A percentile compares a stretch with the other conserved stretches of the same genome.
Evolutionary conservation across 2,888 invertebrate species (phyloP).

Genomic region (Glyphotaelius pellucidus): DNA sequence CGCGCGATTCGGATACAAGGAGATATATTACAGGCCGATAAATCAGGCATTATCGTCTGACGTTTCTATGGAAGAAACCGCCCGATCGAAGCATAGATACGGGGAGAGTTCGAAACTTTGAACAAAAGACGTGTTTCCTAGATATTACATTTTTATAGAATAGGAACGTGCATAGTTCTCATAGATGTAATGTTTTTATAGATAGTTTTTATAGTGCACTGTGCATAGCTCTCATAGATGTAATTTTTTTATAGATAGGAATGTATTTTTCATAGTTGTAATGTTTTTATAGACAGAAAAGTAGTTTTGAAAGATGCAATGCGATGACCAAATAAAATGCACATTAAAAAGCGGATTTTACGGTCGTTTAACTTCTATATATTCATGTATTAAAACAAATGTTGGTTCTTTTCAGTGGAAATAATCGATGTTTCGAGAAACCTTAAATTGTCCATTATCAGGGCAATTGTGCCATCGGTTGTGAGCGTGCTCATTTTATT

Average conservation of each 20-base stretch:
- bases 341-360: no score
- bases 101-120: neutral
- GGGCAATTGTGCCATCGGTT: no score
- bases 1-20: constrained; percentile 7
- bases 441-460: no score
- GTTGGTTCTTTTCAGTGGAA: no score
- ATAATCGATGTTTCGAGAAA: no score
- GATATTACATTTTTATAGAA: neutral
- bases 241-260: neutral
- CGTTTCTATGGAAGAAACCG: neutral
- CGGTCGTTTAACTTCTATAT: no score
- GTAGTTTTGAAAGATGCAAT: no score
- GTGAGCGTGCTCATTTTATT: no score
- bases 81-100: neutral
- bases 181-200: neutral
- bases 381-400: no score
- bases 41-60: constrained; percentile 21
- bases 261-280: neutral
- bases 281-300: no score
- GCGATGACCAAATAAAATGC: no score
- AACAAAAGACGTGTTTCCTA: neutral
- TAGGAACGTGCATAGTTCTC: neutral
- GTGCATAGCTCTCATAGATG: neutral
- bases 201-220: no score
- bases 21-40: constrained; percentile 18